A percentile compares a stretch with the other conserved stretches of the same genome.
These are phyloP conservation scores for Stigmatopora argus DNA, from an alignment of 2,113 vertebrate species.

Conservation along the genomic window DNA sequence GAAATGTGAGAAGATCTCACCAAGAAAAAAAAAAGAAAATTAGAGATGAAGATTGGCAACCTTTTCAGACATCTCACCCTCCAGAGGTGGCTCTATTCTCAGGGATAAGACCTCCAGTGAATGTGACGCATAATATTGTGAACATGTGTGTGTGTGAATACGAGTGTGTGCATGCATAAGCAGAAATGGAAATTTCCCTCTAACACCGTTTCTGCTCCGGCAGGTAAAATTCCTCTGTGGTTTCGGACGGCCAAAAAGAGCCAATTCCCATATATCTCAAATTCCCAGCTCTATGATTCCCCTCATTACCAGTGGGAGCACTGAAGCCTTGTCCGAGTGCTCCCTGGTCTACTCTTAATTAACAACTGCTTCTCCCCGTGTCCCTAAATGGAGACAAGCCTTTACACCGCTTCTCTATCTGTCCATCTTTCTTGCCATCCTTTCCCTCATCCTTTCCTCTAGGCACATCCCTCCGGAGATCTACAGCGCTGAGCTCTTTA, in stretches of 20 bases:
- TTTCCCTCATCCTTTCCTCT: conserved; percentile 16
- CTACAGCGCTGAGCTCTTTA: conserved; percentile 45
- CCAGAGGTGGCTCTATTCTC: conserved; percentile 63
- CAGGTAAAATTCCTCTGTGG: conserved; percentile 63
- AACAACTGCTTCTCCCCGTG: conserved; percentile 47
- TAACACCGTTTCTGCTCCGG: conserved; percentile 12
- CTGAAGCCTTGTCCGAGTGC: conserved; percentile 61
- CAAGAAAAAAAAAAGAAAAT: not conserved
- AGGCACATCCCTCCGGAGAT: conserved; percentile 36
- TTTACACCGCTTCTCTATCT: conserved; percentile 25
- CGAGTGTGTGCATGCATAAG: conserved; percentile 59
- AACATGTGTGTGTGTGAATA: conserved; percentile 34
- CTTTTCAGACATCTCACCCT: conserved; percentile 42
- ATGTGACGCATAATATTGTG: conserved; percentile 56
- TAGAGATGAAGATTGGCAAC: conserved; percentile 26
- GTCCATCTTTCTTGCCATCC: conserved; percentile 30
- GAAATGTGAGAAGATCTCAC: conserved; percentile 22
- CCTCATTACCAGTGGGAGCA: conserved; percentile 68
- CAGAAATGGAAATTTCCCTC: conserved; percentile 58
- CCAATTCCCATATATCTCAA: conserved; percentile 63
- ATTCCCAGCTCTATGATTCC: conserved; percentile 75
- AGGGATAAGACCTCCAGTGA: conserved; percentile 46
- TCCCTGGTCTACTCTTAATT: conserved; percentile 69
- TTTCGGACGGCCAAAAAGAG: conserved; percentile 39
- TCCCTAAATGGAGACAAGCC: conserved; percentile 50